Evolutionary conservation across 53 echinoderm and acorn worm species (phyloP), one percentile per base, ranked within the genome.

Genomic region (Apostichopus leukothele): DNA sequence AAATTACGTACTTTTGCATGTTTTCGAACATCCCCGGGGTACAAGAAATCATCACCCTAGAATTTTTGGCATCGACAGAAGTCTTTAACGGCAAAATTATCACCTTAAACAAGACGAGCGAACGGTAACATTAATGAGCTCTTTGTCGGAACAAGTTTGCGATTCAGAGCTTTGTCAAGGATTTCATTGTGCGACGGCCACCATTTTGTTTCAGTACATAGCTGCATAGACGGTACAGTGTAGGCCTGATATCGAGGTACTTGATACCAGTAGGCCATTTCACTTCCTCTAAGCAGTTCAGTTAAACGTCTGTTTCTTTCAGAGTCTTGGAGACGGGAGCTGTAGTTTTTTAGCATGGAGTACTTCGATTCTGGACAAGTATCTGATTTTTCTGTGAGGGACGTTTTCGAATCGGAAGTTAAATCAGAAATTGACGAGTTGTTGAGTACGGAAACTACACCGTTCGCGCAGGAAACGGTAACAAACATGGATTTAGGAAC

Each of bases 381-480:
- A 73, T 90, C 90, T 39, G 96, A 96, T 52, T 85, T 96, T 22
- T 96, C 96, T 18, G 96, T 99, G 80, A 86, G 89, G 20, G 99
- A 99, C 89, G 93, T 99, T 22, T 99, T 99, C 76, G 96, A 94
- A 73, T 91, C 90, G 51, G 95, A 99, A 86, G 96, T 99, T 1
- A 94, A 96, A 63, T 94, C 93, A 21, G 99, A 99, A 91, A 96
- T 99, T 93, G 95, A 96, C 54, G 90, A 94, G 84, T 88, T 99
- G 87, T 92, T 99, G 89, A 94, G 92, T 39, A 96, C 99, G 5
- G 92, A 93, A 86, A 87, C 96, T 25, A 93, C 93, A 0, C 81
- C 90, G 53, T 96, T 93, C 86, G 92, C 93, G 7, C 93, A 91
- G 16, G 89, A 90, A 25, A 75, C 90, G 13, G 76, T 54, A 7